Percentiles rank a stretch among this genome's conserved stretches.
Evolutionary conservation across 1,140 invertebrate species (phyloP).

Genomic region (Diuraphis noxia): DNA sequence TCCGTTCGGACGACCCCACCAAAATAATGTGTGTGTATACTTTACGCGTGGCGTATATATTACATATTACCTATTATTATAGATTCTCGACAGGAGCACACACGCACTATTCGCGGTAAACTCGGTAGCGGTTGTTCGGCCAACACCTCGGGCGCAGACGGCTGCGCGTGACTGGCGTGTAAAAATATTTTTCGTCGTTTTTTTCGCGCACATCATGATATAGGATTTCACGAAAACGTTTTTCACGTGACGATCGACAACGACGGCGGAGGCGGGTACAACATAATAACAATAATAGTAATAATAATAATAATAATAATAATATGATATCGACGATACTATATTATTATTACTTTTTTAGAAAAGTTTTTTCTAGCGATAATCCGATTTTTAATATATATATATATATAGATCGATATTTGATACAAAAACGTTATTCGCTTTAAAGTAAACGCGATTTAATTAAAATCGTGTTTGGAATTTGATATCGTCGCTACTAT

Average conservation of each 20-base stretch:
- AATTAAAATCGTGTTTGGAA: constrained; percentile 32
- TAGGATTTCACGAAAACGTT: neutral
- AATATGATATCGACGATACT: neutral
- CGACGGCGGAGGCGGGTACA: neutral
- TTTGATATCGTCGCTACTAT: neutral
- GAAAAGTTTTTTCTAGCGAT: neutral
- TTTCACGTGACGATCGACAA: neutral
- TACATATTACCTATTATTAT: neutral
- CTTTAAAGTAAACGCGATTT: constrained; percentile 2
- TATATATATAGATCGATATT: neutral
- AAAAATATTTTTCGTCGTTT: neutral
- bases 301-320: too few relatives aligned
- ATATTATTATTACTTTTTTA: constrained; percentile 4
- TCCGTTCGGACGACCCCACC: neutral
- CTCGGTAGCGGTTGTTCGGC: neutral
- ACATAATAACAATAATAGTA: neutral
- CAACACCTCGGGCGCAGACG: neutral
- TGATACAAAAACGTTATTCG: neutral
- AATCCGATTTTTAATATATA: constrained; percentile 19
- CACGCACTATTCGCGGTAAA: neutral
- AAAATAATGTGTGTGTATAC: neutral
- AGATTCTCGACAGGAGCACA: neutral
- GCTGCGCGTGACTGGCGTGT: neutral
- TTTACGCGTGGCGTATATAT: neutral
- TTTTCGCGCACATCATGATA: neutral